Evolutionary conservation across 2,888 invertebrate genomes (phyloP).

Genomic region (Nymphalis polychloros): DNA sequence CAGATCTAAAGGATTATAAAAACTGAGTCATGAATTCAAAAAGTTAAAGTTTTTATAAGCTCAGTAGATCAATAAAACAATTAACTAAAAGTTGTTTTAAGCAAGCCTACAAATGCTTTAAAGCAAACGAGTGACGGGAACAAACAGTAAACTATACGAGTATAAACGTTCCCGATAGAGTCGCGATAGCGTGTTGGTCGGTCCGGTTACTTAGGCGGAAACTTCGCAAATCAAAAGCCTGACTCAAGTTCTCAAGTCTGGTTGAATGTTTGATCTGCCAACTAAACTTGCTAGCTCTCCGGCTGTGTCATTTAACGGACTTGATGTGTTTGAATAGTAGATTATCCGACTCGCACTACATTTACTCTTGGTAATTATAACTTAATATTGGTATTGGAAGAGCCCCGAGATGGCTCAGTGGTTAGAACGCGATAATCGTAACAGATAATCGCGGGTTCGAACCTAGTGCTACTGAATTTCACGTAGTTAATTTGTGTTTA

Average conservation of each 20-base stretch:
- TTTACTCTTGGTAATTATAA: conserved; percentile 7
- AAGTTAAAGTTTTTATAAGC: background rate
- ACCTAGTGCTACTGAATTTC: too few species aligned
- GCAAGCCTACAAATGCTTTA: conserved; percentile 25
- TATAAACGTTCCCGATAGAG: conserved; percentile 42
- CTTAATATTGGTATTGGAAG: conserved; percentile 18
- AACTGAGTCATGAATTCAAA: too few species aligned
- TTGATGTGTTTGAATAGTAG: conserved; percentile 42
- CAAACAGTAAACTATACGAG: conserved; percentile 32
- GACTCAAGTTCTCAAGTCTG: conserved; percentile 48
- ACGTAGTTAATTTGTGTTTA: too few species aligned
- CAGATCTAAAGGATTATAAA: too few species aligned
- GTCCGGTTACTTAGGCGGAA: conserved; percentile 55
- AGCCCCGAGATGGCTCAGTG: background rate
- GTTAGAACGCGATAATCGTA: too few species aligned
- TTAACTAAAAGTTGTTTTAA: conserved; percentile 17
- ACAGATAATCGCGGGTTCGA: too few species aligned
- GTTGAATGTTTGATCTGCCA: conserved; percentile 57
- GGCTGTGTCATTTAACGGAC: conserved; percentile 49
- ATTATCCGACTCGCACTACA: conserved; percentile 41
- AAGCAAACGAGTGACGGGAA: conserved; percentile 19
- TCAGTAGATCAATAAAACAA: conserved; percentile 5
- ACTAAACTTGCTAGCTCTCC: conserved; percentile 53
- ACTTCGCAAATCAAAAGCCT: conserved; percentile 65
- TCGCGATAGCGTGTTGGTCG: conserved; percentile 45